phyloP scores from a whole-genome alignment of 2,888 invertebrate species.

The Drosophila barbarae region DNA sequence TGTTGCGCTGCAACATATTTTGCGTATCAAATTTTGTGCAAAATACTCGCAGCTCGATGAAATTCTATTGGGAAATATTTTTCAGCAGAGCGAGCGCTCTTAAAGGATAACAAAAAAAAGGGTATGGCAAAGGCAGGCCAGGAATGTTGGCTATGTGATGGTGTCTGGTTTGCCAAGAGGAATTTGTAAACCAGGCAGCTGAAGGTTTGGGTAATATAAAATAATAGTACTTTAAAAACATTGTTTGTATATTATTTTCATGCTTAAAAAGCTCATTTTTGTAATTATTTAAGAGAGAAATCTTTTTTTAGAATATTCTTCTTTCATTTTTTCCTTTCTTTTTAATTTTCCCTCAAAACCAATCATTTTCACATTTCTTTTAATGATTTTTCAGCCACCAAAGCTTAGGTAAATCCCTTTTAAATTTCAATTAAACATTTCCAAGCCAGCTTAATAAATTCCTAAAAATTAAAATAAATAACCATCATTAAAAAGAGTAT shows the following conservation, averaged over 20 bases:
- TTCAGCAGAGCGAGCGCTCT: constrained; percentile 23
- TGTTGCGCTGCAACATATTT: constrained; percentile 58
- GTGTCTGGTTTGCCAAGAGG: not conserved
- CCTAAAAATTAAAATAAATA: not conserved
- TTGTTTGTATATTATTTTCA: not conserved
- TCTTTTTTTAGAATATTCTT: not conserved
- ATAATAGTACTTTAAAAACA: not conserved
- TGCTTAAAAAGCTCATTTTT: not conserved
- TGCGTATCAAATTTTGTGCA: constrained; percentile 64
- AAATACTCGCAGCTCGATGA: constrained; percentile 60
- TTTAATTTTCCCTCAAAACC: not conserved
- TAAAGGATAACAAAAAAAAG: constrained; percentile 4
- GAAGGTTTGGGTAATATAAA: not conserved
- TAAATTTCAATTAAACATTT: not conserved
- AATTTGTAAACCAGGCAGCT: not conserved
- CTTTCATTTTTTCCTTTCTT: not conserved
- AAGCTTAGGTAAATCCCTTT: not conserved
- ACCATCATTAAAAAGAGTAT: constrained; percentile 13
- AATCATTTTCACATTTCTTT: not conserved
- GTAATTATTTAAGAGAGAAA: too few relatives aligned
- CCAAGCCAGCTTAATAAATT: not conserved
- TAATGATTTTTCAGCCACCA: too few relatives aligned
- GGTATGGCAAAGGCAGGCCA: constrained; percentile 13
- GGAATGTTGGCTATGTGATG: constrained; percentile 11
- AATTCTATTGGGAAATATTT: constrained; percentile 67